Evolutionary conservation across 2,113 vertebrate species (phyloP).

Genomic region (Podiceps cristatus): DNA sequence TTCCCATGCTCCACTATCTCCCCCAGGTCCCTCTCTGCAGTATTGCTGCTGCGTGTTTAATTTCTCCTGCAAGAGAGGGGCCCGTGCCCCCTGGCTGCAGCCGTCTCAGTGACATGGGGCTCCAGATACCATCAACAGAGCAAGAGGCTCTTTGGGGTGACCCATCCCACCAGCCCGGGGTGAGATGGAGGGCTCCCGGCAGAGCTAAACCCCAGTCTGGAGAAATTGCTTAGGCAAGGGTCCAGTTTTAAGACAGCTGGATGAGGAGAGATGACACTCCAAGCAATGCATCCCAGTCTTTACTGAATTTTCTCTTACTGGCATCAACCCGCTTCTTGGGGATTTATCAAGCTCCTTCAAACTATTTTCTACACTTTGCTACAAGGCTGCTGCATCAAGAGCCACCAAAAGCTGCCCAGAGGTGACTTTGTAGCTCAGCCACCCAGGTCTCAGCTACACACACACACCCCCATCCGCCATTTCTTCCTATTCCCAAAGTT

Average conservation of each 20-base stretch:
- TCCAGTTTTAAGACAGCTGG: background rate
- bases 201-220: background rate
- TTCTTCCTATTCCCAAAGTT: background rate
- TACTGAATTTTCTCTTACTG: background rate
- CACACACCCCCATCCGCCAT: background rate
- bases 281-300: background rate
- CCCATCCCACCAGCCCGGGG: background rate
- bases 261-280: background rate
- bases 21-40: constrained; percentile 44
- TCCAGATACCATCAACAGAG: background rate
- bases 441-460: background rate
- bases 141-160: background rate
- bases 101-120: rapidly evolving
- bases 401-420: background rate
- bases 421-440: background rate
- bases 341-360: background rate
- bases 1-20: constrained; percentile 42
- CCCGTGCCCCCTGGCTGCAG: background rate
- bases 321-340: background rate
- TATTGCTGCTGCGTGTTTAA: background rate
- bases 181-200: background rate
- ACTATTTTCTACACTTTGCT: background rate
- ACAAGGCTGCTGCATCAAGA: background rate
- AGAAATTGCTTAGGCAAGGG: background rate
- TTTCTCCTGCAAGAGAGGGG: background rate